These are phyloP conservation scores for Esperia sulphurella DNA, from an alignment of 2,888 invertebrate species.

Conservation along the genomic window DNA sequence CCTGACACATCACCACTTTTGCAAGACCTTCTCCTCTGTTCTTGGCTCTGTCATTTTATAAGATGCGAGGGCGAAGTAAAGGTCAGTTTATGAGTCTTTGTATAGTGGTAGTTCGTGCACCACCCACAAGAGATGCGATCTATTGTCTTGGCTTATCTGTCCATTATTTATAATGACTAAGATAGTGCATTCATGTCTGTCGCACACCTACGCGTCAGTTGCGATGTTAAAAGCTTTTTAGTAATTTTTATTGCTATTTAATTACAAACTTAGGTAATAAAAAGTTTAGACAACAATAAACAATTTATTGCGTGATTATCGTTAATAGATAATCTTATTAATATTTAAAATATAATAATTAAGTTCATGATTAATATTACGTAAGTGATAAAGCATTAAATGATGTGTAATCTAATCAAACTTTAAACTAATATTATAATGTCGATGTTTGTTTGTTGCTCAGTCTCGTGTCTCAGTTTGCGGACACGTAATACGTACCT, in stretches of 20 bases:
- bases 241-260: slow-evolving; percentile 11
- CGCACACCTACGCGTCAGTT: slow-evolving; percentile 46
- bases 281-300: slow-evolving; percentile 1
- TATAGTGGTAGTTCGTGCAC: slow-evolving; percentile 27
- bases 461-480: too few relatives aligned
- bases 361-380: too few relatives aligned
- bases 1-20: slow-evolving; percentile 20
- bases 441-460: too few relatives aligned
- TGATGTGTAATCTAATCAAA: too few relatives aligned
- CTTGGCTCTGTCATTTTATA: background rate
- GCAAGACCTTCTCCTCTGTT: slow-evolving; percentile 13
- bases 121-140: slow-evolving; percentile 53
- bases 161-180: slow-evolving; percentile 70
- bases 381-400: too few relatives aligned
- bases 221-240: slow-evolving; percentile 15
- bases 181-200: slow-evolving; percentile 50
- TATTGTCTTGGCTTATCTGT: slow-evolving; percentile 67
- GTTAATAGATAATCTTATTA: slow-evolving; percentile 1
- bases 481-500: too few relatives aligned
- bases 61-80: too few relatives aligned
- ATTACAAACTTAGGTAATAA: slow-evolving; percentile 2
- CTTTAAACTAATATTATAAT: too few relatives aligned
- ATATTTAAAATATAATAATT: background rate
- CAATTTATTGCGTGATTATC: slow-evolving; percentile 3
- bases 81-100: slow-evolving; percentile 18